These are phyloP conservation scores for Mastomys coucha DNA, from an alignment of 2,113 vertebrate species.

Conservation along the genomic window DNA sequence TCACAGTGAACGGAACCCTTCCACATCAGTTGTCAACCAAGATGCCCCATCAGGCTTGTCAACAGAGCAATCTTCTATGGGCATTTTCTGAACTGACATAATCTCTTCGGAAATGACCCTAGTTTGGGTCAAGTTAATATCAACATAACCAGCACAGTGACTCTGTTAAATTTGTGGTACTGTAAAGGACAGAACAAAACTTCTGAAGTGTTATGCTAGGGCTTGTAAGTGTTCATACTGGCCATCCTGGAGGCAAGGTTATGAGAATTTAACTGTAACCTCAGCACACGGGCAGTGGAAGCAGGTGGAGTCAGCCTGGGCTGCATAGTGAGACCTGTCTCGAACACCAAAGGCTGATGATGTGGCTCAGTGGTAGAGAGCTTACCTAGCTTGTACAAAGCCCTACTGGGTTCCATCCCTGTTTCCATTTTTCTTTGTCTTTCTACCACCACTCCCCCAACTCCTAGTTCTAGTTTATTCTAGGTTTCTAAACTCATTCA, in stretches of 20 bases:
- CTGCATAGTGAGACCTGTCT: background rate
- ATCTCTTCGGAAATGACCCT: background rate
- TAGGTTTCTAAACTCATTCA: conserved; percentile 1
- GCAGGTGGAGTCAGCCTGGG: background rate
- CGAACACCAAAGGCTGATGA: background rate
- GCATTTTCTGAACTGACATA: background rate
- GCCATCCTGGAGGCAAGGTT: conserved; percentile 24
- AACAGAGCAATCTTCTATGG: background rate
- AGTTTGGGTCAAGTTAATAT: background rate
- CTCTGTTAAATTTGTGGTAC: conserved; percentile 5
- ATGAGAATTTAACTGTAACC: background rate
- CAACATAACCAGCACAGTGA: background rate
- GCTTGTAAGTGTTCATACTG: background rate
- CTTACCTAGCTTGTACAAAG: too few species aligned
- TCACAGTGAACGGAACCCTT: background rate
- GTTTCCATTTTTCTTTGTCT: background rate
- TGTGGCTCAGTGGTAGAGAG: background rate
- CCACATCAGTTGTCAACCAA: background rate
- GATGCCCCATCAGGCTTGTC: background rate
- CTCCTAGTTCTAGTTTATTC: background rate
- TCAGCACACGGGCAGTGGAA: background rate
- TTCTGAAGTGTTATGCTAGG: background rate
- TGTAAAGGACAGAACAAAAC: background rate
- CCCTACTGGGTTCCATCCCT: background rate
- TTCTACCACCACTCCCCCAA: too few species aligned